Conservation (phyloP, 2,888 invertebrate species). For the Ochropleura leucogaster region DNA sequence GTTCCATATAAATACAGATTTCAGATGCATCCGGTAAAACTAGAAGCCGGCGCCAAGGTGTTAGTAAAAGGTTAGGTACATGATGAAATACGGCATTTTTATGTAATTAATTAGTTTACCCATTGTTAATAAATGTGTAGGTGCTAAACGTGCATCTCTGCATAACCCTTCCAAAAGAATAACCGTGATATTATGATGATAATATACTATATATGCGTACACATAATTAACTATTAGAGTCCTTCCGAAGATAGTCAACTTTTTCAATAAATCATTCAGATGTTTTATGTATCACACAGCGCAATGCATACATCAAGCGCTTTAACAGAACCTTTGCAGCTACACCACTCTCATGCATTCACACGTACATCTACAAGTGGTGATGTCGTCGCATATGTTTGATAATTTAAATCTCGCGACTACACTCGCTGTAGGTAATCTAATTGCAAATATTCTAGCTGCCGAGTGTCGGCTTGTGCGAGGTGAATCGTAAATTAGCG, state of each 20-base stretch:
- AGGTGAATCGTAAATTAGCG: conserved; percentile 73
- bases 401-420: conserved; percentile 73
- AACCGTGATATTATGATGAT: neutral
- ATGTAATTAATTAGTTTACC: neutral
- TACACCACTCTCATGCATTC: conserved; percentile 49
- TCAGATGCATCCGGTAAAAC: no score
- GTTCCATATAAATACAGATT: no score
- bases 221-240: neutral
- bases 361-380: conserved; percentile 43
- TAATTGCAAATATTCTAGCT: conserved; percentile 79
- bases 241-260: neutral
- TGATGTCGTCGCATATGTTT: conserved; percentile 58
- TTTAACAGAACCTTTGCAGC: conserved; percentile 37
- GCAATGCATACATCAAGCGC: conserved; percentile 35
- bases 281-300: neutral
- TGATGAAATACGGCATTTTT: no score
- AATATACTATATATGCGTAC: neutral
- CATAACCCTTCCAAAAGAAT: neutral
- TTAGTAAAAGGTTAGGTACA: no score
- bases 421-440: conserved; percentile 73
- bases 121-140: neutral
- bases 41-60: no score
- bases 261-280: neutral
- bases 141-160: neutral
- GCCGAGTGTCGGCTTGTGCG: conserved; percentile 63